Evolutionary conservation across 2,113 vertebrate genomes (phyloP), one percentile per base, ranked within the genome.

Genomic region (Hiodon alosoides): DNA sequence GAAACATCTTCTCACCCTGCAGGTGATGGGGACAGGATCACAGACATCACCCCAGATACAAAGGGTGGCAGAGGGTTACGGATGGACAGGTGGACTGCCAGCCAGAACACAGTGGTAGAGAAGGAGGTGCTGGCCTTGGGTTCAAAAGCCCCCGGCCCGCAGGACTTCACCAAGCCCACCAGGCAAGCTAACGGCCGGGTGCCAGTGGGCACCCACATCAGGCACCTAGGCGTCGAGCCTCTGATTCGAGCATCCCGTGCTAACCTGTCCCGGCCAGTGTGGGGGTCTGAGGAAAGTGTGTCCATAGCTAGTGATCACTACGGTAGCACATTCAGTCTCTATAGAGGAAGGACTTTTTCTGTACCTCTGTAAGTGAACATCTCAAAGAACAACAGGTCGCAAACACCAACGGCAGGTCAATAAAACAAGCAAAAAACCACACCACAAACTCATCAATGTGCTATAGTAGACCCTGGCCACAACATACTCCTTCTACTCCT

Each of bases 271-370:
- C 94, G 94, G 83, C 92, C 94, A 10, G 92, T 93, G 88, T 95
- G 94, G 91, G 96, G 95, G 90, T 97, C 97, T 74, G 97, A 98
- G 95, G 97, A 98, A 93, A 98, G 95, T 93, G 93, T 98, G 87
- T 98, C 96, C 55, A 91, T 98, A 87, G 93, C 94, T 92, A 98
- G 97, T 83, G 96, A 98, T 93, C 95, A 94, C 71, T 98, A 97
- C 72, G 95, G 95, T 86, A 98, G 97, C 90, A 95, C 96, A 85
- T 97, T 97, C 94, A 98, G 97, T 89, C 94, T 98, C 85, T 98
- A 98, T 91, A 89, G 96, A 91, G 95, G 95, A 90, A 94, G 95
- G 90, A 95, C 95, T 87, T 95, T 97, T 89, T 96, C 95, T 0
- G 94, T 97, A 87, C 95, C 95, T 0, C 93, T 96, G 92, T 98